Conservation (phyloP, 2,797 vertebrate genomes). For the Tadarida brasiliensis region DNA sequence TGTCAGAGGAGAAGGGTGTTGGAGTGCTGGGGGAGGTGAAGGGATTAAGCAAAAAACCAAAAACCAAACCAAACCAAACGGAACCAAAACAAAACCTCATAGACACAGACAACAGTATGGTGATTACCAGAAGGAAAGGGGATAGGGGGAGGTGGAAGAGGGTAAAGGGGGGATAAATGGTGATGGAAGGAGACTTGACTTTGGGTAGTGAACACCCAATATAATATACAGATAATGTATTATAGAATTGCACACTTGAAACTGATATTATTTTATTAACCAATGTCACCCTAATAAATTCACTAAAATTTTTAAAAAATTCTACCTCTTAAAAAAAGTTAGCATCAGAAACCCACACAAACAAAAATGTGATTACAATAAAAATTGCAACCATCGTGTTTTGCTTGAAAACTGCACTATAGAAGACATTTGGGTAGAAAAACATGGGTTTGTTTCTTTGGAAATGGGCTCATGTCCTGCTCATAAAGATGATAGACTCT, state of each 20-base stretch:
- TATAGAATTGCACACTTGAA: neutral
- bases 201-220: neutral
- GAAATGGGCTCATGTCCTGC: constrained; percentile 62
- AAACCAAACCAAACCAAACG: too few relatives aligned
- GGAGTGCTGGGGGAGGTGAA: neutral
- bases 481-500: constrained; percentile 18
- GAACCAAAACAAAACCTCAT: neutral
- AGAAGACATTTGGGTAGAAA: neutral
- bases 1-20: neutral
- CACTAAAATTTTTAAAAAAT: neutral
- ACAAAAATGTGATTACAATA: neutral
- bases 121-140: neutral
- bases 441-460: constrained; percentile 39
- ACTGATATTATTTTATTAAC: too few relatives aligned
- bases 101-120: neutral
- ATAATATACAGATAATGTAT: neutral
- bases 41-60: neutral
- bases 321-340: neutral
- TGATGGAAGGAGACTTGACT: neutral
- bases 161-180: neutral
- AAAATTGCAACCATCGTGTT: neutral
- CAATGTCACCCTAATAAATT: neutral
- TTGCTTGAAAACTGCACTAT: neutral
- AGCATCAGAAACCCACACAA: neutral
- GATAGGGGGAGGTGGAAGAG: neutral